Percentiles rank a stretch among this genome's conserved stretches.
These are phyloP conservation scores for Cheilinus undulatus DNA, from an alignment of 2,113 vertebrate species.

Conservation along the genomic window DNA sequence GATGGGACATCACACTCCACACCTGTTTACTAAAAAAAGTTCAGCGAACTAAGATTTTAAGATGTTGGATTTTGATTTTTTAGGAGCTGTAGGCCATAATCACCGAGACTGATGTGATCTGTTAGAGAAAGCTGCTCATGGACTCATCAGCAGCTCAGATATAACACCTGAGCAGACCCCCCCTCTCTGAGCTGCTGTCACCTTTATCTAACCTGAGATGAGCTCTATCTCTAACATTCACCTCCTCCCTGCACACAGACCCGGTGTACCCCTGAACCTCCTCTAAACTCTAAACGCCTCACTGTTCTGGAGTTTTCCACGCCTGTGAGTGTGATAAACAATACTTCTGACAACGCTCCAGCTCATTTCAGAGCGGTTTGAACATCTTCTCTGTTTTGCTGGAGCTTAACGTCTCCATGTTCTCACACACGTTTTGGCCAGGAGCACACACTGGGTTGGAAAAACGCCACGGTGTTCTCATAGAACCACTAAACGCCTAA, in stretches of 20 bases:
- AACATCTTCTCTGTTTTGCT: not conserved
- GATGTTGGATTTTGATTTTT: too few relatives aligned
- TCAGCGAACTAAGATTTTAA: too few relatives aligned
- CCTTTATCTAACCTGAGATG: too few relatives aligned
- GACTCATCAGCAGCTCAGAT: not conserved
- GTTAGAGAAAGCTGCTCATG: too few relatives aligned
- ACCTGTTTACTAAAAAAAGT: too few relatives aligned
- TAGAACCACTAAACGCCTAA: slow-evolving; percentile 35
- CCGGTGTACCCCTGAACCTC: not conserved
- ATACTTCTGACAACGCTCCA: not conserved
- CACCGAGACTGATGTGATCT: too few relatives aligned
- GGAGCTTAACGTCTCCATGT: slow-evolving; percentile 42
- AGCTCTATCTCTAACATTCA: not conserved
- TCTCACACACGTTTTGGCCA: slow-evolving; percentile 47
- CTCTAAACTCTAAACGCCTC: not conserved
- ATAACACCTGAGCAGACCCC: too few relatives aligned
- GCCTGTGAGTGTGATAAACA: not conserved
- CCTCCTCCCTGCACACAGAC: too few relatives aligned
- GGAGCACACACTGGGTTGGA: slow-evolving; percentile 13
- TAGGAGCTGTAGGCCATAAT: too few relatives aligned
- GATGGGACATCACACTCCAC: too few relatives aligned
- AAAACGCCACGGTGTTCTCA: slow-evolving; percentile 15
- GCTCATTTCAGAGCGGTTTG: not conserved
- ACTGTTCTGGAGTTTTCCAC: not conserved
- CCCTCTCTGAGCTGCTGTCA: too few relatives aligned